Percentiles rank a stretch among this genome's conserved stretches.
phyloP scores from a whole-genome alignment of 2,888 invertebrate genomes.

The Selenia dentaria region DNA sequence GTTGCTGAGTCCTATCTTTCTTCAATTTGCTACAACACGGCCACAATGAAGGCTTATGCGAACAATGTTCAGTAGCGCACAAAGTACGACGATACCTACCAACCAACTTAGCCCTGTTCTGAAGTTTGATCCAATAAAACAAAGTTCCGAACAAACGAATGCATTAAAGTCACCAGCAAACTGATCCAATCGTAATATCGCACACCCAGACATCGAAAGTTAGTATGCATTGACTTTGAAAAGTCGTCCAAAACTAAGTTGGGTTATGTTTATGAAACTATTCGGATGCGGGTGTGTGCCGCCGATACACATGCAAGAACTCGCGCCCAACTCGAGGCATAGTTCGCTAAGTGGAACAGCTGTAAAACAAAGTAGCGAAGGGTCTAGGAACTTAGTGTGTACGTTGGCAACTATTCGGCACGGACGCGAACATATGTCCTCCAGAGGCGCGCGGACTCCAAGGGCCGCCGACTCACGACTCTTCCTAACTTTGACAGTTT shows the following conservation, averaged over 20 bases:
- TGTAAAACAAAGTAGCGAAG: slow-evolving; percentile 84
- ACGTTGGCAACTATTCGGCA: slow-evolving; percentile 71
- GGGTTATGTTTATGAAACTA: slow-evolving; percentile 85
- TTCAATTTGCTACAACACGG: slow-evolving; percentile 8
- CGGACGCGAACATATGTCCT: slow-evolving; percentile 61
- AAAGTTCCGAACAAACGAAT: slow-evolving; percentile 82
- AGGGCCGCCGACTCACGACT: slow-evolving; percentile 37
- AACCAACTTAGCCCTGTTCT: slow-evolving; percentile 64
- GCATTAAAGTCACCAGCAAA: slow-evolving; percentile 80
- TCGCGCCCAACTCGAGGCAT: slow-evolving; percentile 82
- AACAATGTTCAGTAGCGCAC: slow-evolving; percentile 28
- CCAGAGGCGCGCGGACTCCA: slow-evolving; percentile 25
- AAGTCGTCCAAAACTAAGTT: slow-evolving; percentile 85
- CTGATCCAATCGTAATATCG: slow-evolving; percentile 83
- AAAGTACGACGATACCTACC: slow-evolving; percentile 53
- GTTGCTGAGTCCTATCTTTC: no score
- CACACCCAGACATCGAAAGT: slow-evolving; percentile 82
- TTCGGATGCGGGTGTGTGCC: slow-evolving; percentile 81
- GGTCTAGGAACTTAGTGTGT: slow-evolving; percentile 83
- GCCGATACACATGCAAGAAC: slow-evolving; percentile 83
- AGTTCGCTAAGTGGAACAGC: slow-evolving; percentile 84
- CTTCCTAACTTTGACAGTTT: slow-evolving; percentile 72
- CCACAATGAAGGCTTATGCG: slow-evolving; percentile 22
- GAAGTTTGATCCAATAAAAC: slow-evolving; percentile 78
- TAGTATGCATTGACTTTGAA: slow-evolving; percentile 85